Percentiles rank a stretch among this genome's conserved stretches.
Conservation (phyloP, 2,113 vertebrate species). For the Ctenomys sociabilis region DNA sequence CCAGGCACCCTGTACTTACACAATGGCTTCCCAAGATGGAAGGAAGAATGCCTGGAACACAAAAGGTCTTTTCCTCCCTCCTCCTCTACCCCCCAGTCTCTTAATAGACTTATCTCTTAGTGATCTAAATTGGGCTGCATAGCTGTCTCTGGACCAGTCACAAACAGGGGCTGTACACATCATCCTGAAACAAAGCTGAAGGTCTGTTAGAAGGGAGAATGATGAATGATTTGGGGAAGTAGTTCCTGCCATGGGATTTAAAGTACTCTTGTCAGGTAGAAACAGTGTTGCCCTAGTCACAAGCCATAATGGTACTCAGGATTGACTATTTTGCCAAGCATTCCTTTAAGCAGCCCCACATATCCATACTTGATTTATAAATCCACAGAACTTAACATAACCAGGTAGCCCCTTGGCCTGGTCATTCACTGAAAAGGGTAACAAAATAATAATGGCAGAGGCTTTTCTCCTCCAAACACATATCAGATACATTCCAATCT, state of each 20-base stretch:
- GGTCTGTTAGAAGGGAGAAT: background rate
- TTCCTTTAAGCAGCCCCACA: background rate
- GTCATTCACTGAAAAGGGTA: background rate
- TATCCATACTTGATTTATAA: background rate
- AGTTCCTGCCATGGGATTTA: background rate
- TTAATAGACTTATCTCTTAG: background rate
- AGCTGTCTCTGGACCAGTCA: background rate
- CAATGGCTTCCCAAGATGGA: background rate
- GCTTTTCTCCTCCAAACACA: background rate
- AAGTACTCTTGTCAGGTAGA: background rate
- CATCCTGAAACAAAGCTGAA: background rate
- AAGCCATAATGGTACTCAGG: background rate
- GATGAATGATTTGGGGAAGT: background rate
- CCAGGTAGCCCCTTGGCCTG: background rate
- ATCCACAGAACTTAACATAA: background rate
- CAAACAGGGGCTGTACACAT: background rate
- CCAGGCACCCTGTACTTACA: background rate
- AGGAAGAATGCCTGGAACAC: background rate
- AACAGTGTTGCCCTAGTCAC: background rate
- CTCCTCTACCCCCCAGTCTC: background rate
- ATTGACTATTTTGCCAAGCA: background rate
- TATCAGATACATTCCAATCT: background rate
- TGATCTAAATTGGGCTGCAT: background rate
- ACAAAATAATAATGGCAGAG: background rate
- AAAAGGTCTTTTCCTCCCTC: background rate